These are phyloP conservation scores for Alentia gelatinosa DNA, from an alignment of 2,888 invertebrate species.

Conservation along the genomic window DNA sequence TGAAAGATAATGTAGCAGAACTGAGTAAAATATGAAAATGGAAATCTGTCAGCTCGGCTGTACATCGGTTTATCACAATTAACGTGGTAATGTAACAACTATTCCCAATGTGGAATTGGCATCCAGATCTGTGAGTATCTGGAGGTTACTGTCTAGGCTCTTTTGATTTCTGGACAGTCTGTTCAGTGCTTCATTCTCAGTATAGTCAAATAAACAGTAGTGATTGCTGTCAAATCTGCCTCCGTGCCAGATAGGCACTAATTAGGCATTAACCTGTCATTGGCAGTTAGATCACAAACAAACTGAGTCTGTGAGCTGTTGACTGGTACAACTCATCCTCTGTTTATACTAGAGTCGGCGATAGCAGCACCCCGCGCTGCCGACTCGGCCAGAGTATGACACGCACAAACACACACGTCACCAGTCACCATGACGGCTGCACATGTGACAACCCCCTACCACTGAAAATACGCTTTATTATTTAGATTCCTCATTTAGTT, in stretches of 20 bases:
- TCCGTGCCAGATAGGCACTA: background rate
- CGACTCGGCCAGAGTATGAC: background rate
- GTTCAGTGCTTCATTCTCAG: background rate
- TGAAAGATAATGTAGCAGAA: no score
- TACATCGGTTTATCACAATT: no score
- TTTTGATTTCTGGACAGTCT: no score
- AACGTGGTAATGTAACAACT: no score
- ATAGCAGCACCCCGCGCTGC: background rate
- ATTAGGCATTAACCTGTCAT: conserved; percentile 15
- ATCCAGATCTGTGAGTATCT: no score
- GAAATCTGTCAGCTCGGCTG: no score
- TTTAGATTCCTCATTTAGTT: no score
- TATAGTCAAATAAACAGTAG: background rate
- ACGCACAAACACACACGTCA: conserved; percentile 4
- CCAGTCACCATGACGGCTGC: background rate
- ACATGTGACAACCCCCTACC: background rate
- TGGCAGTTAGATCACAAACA: conserved; percentile 29
- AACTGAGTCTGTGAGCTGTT: background rate
- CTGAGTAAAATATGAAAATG: no score
- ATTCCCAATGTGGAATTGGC: no score
- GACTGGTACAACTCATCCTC: background rate
- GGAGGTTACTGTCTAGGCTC: no score
- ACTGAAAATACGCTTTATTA: no score
- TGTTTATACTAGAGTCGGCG: background rate
- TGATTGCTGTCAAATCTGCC: background rate